Conservation (phyloP, 1,140 invertebrate species). For the Zaprionus vittiger region DNA sequence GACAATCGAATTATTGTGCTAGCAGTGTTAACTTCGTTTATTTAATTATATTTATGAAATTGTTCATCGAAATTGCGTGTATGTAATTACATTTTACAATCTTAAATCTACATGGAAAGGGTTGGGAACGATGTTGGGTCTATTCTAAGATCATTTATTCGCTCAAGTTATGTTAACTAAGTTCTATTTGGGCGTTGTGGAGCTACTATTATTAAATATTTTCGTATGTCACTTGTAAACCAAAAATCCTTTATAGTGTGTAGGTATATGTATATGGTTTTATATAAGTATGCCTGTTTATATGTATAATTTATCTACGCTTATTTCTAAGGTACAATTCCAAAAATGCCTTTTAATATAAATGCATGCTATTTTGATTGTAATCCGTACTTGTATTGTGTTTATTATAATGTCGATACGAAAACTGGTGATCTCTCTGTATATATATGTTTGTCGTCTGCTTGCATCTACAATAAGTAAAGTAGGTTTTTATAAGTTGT, state of each 20-base stretch:
- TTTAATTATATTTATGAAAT: constrained; percentile 78
- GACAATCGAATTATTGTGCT: constrained; percentile 40
- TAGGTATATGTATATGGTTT: constrained; percentile 29
- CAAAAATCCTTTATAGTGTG: constrained; percentile 30
- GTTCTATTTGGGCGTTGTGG: constrained; percentile 28
- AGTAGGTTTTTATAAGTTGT: constrained; percentile 20
- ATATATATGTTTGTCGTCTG: constrained; percentile 46
- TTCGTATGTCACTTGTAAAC: constrained; percentile 48
- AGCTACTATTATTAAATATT: background rate
- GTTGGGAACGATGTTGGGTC: background rate
- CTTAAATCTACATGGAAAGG: constrained; percentile 55
- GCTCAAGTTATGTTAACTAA: constrained; percentile 61
- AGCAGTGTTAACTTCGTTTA: constrained; percentile 75
- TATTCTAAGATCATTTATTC: constrained; percentile 41
- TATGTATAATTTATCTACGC: constrained; percentile 68
- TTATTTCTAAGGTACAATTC: constrained; percentile 78
- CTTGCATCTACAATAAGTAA: constrained; percentile 16
- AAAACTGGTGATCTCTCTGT: constrained; percentile 46
- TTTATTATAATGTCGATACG: constrained; percentile 53
- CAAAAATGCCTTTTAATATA: constrained; percentile 79
- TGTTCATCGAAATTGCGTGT: constrained; percentile 71
- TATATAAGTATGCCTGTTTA: constrained; percentile 23
- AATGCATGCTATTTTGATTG: constrained; percentile 75
- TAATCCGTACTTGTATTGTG: constrained; percentile 54
- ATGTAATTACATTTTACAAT: constrained; percentile 78